These are phyloP conservation scores for Sminthurinus aureus DNA, from an alignment of 2,888 invertebrate species.

Conservation along the genomic window DNA sequence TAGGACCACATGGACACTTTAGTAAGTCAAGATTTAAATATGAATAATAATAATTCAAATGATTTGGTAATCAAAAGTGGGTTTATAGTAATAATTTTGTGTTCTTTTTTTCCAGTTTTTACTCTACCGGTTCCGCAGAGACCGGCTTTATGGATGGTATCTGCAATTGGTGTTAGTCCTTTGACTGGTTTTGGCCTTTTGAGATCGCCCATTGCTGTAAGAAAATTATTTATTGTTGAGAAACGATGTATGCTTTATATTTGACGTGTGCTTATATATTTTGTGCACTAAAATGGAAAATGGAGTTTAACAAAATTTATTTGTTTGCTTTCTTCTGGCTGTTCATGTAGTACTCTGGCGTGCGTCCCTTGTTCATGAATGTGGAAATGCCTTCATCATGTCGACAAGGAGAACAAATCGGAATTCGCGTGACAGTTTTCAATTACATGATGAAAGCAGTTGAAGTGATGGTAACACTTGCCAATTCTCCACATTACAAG, in stretches of 20 bases:
- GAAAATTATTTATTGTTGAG: background rate
- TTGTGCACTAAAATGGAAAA: no score
- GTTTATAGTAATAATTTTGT: no score
- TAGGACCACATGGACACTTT: slow-evolving; percentile 87
- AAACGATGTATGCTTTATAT: no score
- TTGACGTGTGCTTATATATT: no score
- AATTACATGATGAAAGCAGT: slow-evolving; percentile 88
- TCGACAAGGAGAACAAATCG: slow-evolving; percentile 92
- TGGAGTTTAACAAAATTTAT: no score
- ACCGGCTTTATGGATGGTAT: slow-evolving; percentile 92
- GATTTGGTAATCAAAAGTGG: no score
- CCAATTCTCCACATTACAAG: slow-evolving; percentile 84
- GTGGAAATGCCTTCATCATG: slow-evolving; percentile 87
- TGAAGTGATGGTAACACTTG: slow-evolving; percentile 86
- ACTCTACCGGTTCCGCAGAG: slow-evolving; percentile 82
- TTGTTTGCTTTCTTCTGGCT: background rate
- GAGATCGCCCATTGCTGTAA: slow-evolving; percentile 76
- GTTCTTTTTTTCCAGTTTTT: slow-evolving; percentile 67
- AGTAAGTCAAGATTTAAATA: slow-evolving; percentile 61
- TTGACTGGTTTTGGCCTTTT: slow-evolving; percentile 87
- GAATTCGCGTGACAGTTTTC: slow-evolving; percentile 89
- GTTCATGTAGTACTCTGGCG: slow-evolving; percentile 78
- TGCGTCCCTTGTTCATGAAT: slow-evolving; percentile 92
- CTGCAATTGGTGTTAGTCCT: slow-evolving; percentile 89
- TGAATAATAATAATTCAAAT: no score